Base-by-base conservation (phyloP, 1,140 invertebrate species). In the Lutraria rhynchaena region DNA sequence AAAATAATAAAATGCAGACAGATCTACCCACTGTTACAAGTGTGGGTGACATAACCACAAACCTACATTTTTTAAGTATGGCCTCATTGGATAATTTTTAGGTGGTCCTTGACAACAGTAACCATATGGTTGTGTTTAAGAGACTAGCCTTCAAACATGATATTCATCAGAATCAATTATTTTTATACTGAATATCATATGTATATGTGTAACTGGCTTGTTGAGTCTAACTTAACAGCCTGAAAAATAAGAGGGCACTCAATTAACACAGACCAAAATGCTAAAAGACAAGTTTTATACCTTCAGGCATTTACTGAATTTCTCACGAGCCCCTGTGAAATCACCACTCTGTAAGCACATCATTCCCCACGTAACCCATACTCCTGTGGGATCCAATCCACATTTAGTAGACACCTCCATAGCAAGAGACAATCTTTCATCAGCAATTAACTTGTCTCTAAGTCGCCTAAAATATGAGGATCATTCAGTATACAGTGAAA, bases 341-440 rank as follows among this genome's bases (percentile, higher is more conserved):
- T 96, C 95, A 0, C 96, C 96, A 1, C 95, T 95, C 83, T 95
- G 95, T 0, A 98, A 91, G 87, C 95, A 97, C 51, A 95, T 95
- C 89, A 97, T 95, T 0, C 96, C 97, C 96, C 97, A 98, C 0
- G 95, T 95, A 1, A 95, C 95, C 94, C 97, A 96, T 0, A 98
- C 96, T 27, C 95, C 95, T 61, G 94, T 93, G 33, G 95, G 95
- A 24, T 97, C 95, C 33, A 97, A 91, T 3, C 96, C 96, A 80
- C 95, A 95, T 92, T 98, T 98, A 0, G 96, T 93, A 1, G 96
- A 96, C 17, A 98, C 95, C 86, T 98, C 96, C 70, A 98, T 91
- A 0, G 97, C 97, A 29, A 98, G 89, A 31, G 95, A 93, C 95
- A 96, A 97, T 88, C 97, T 94, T 87, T 98, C 97, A 29, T 95